phyloP scores from a whole-genome alignment of 2,888 invertebrate genomes.

The Drosophila gaucha region DNA sequence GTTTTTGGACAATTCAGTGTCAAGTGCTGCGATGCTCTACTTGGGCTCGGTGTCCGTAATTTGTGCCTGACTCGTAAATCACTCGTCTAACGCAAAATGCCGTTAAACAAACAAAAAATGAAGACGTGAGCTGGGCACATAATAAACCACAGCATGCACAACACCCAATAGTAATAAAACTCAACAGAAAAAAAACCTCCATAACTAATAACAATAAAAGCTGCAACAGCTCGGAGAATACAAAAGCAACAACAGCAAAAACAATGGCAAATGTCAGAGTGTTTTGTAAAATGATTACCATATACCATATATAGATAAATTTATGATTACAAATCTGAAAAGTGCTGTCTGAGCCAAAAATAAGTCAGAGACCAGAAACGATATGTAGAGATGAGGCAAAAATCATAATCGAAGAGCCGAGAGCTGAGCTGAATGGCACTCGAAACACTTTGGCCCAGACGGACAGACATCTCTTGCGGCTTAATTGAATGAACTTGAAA shows the following conservation, averaged over 20 bases:
- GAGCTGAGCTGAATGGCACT: slow-evolving; percentile 45
- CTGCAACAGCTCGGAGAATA: slow-evolving; percentile 1
- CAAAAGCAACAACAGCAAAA: slow-evolving; percentile 2
- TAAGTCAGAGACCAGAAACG: slow-evolving; percentile 12
- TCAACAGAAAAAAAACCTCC: slow-evolving; percentile 31
- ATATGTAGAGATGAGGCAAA: slow-evolving; percentile 14
- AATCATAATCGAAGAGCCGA: slow-evolving; percentile 28
- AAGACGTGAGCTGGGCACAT: slow-evolving; percentile 56
- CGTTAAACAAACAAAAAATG: slow-evolving; percentile 40
- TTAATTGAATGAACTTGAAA: slow-evolving; percentile 73
- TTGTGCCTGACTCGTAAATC: slow-evolving; percentile 61
- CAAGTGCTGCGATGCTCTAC: slow-evolving; percentile 32
- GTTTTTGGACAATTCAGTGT: slow-evolving; percentile 39
- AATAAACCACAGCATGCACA: slow-evolving; percentile 29
- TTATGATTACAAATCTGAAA: slow-evolving; percentile 35
- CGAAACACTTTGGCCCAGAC: slow-evolving; percentile 29
- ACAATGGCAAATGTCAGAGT: slow-evolving; percentile 5
- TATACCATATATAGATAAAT: slow-evolving; percentile 6
- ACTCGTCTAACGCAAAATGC: slow-evolving; percentile 46
- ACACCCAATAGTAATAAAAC: slow-evolving; percentile 36
- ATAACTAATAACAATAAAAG: slow-evolving; percentile 50
- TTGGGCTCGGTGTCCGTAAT: slow-evolving; percentile 24
- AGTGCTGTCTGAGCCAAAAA: slow-evolving; percentile 25
- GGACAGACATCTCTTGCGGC: slow-evolving; percentile 23
- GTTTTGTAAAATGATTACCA: slow-evolving; percentile 10